Evolutionary conservation across 1,140 invertebrate species (phyloP), one percentile per base, ranked within the genome.

Genomic region (Argopecten irradians): DNA sequence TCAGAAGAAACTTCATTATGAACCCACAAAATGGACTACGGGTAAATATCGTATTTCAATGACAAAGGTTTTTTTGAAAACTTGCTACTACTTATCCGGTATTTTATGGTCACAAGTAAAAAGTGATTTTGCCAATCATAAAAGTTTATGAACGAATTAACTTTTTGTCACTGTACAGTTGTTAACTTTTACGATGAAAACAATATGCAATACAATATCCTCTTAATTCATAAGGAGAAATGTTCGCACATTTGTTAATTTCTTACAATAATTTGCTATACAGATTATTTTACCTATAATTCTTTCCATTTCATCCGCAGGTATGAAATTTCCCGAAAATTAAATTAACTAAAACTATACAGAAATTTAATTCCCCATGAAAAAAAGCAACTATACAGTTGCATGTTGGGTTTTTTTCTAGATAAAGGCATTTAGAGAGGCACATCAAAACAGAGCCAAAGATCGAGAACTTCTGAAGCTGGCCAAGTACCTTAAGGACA

Each of bases 1-100:
- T 99, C n/a, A 96, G 98, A 87, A 96, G 98, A 91, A 99, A 99
- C 96, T 99, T 99, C 93, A 97, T 99, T 22, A 99, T 99, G 98
- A 99, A 99, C 96, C 98, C 98, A 22, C 97, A 98, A 92, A 98
- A 97, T 90, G 99, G 99, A 8, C 95, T 99, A 0, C 97, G 95
- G 92, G 95, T 95, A 89, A 89, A 91, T 90, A 82, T 71, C 9
- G 34, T 32, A 82, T 35, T 28, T 13, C 46, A 16, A 87, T 32
- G 9, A n/a, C 5, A 43, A 33, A 13, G 33, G 14, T 8, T 39
- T n/a, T n/a, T n/a, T n/a, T n/a, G n/a, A n/a, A n/a, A n/a, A n/a
- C n/a, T n/a, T n/a, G n/a, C n/a, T n/a, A n/a, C n/a, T n/a, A n/a
- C n/a, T n/a, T n/a, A n/a, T n/a, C n/a, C n/a, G n/a, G n/a, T n/a